These are phyloP conservation scores for Phasianus colchicus DNA, from an alignment of 2,113 vertebrate species.

Conservation along the genomic window DNA sequence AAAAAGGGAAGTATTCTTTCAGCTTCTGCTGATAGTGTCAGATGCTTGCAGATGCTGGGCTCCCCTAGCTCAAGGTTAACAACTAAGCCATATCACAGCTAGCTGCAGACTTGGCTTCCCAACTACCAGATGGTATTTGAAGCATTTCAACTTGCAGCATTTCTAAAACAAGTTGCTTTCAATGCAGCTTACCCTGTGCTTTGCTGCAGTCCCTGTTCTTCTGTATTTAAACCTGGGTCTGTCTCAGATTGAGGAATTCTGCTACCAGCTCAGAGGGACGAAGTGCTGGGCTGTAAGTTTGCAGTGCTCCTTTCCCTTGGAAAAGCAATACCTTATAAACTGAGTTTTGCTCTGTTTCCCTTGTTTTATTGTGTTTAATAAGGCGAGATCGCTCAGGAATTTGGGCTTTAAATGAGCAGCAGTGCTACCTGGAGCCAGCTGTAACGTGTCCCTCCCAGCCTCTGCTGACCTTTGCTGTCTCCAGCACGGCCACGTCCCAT, in stretches of 20 bases:
- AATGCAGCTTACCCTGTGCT: background rate
- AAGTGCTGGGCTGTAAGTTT: background rate
- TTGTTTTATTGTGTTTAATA: background rate
- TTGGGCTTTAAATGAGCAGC: background rate
- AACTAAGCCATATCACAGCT: constrained; percentile 5
- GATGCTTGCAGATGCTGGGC: background rate
- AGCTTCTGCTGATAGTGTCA: constrained; percentile 29
- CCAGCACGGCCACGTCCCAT: background rate
- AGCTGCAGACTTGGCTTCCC: background rate
- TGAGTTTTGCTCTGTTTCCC: background rate
- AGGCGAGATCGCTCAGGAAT: background rate
- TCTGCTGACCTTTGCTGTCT: accelerated
- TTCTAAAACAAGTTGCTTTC: constrained; percentile 43
- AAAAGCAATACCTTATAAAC: background rate
- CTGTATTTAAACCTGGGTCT: background rate
- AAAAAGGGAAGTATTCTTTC: constrained; percentile 36
- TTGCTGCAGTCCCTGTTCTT: background rate
- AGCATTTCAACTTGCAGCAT: constrained; percentile 32
- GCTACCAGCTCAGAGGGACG: background rate
- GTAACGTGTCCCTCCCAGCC: background rate
- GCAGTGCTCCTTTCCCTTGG: background rate
- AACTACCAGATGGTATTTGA: constrained; percentile 46
- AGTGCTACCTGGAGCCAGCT: background rate
- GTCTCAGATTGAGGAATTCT: background rate
- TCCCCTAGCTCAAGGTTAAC: constrained; percentile 33